Conservation (phyloP, 2,888 invertebrate species). For the Drosophila imparisetae region DNA sequence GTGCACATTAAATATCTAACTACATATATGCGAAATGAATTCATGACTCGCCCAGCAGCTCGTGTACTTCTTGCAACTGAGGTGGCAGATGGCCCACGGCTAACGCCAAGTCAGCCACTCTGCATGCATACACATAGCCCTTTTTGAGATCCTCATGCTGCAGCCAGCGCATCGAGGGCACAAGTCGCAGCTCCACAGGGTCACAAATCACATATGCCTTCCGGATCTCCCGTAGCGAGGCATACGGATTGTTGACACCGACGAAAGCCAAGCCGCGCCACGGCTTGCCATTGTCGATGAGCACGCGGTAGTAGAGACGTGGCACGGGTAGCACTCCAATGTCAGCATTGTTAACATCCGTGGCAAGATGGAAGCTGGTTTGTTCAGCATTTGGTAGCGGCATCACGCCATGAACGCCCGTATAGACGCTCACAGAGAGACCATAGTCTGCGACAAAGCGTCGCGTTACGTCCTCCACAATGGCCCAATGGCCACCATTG, state of each 20-base stretch:
- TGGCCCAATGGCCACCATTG: constrained; percentile 87
- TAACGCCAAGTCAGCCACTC: constrained; percentile 67
- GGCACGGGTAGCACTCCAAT: constrained; percentile 85
- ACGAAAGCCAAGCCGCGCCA: constrained; percentile 86
- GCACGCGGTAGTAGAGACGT: constrained; percentile 86
- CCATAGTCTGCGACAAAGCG: constrained; percentile 82
- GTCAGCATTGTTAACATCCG: constrained; percentile 67
- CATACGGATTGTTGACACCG: constrained; percentile 84
- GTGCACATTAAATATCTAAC: neutral
- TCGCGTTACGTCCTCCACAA: constrained; percentile 85
- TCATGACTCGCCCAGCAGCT: constrained; percentile 42
- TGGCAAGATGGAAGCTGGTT: constrained; percentile 82
- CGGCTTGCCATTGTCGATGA: constrained; percentile 83
- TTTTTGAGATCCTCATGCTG: constrained; percentile 60
- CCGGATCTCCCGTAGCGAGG: constrained; percentile 68
- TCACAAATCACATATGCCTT: constrained; percentile 74
- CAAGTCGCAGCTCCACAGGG: constrained; percentile 60
- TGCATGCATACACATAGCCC: constrained; percentile 80
- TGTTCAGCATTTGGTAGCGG: constrained; percentile 77
- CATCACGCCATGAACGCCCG: constrained; percentile 86
- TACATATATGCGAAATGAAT: neutral
- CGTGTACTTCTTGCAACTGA: constrained; percentile 54
- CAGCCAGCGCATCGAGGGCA: constrained; percentile 72
- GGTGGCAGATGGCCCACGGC: constrained; percentile 69
- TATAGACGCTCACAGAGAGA: constrained; percentile 85